These are phyloP conservation scores for Microtus richardsoni DNA, from an alignment of 2,113 vertebrate species.

Conservation along the genomic window DNA sequence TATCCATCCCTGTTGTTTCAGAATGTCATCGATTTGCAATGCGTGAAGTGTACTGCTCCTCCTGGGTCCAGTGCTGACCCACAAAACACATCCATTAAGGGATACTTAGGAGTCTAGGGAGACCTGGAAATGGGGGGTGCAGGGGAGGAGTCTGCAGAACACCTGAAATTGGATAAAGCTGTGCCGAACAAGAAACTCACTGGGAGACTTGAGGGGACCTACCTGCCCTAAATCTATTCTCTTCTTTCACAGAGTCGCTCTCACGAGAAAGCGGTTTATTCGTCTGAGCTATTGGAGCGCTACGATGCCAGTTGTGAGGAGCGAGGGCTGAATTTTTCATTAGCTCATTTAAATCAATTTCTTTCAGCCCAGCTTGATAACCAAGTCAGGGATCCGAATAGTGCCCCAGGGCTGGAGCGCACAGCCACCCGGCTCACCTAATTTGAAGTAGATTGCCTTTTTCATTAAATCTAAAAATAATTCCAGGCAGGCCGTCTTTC, in stretches of 20 bases:
- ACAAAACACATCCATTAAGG: conserved; percentile 57
- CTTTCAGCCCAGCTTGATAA: conserved; percentile 64
- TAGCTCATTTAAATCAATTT: conserved; percentile 76
- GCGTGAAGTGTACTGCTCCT: conserved; percentile 55
- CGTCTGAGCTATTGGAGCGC: conserved; percentile 32
- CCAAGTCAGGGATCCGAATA: conserved; percentile 58
- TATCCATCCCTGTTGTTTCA: conserved; percentile 68
- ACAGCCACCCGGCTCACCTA: conserved; percentile 65
- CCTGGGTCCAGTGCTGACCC: conserved; percentile 53
- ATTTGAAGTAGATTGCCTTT: conserved; percentile 77
- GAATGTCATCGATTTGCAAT: conserved; percentile 68
- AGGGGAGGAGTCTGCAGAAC: background rate
- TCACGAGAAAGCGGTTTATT: conserved; percentile 23
- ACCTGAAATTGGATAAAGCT: background rate
- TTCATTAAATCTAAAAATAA: conserved; percentile 74
- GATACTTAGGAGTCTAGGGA: conserved; percentile 9
- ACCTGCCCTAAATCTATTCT: background rate
- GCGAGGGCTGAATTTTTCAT: conserved; percentile 69
- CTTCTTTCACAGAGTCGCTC: background rate
- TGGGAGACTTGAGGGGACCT: background rate
- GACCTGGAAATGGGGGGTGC: background rate
- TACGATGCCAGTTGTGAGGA: conserved; percentile 32
- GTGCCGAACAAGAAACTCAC: background rate
- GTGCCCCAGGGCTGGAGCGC: conserved; percentile 56
- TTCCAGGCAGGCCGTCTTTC: conserved; percentile 54